Evolutionary conservation across 1,140 invertebrate species (phyloP), one percentile per base, ranked within the genome.

Genomic region (Lycorma delicatula): DNA sequence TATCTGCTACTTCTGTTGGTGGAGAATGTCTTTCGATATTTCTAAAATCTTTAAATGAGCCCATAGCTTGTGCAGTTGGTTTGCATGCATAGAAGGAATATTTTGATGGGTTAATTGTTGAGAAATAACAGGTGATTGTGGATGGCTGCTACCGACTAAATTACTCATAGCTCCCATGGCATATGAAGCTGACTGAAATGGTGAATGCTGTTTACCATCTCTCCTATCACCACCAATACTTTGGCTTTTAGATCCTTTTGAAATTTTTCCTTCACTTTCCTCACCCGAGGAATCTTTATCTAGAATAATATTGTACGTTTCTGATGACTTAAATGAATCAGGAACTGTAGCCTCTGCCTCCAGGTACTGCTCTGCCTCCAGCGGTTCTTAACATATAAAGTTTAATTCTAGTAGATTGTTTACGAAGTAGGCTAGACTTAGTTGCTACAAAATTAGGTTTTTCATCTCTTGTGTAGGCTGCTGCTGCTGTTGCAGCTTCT

Each of bases 351-450:
- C 29, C 20, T 56, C 48, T 16, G 13, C 47, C 27, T 59, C 51
- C n/a, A n/a, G n/a, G 41, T n/a, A 44, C 23, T 44, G 41, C 41
- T 44, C 41, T 44, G 7, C 41, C 41, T 20, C 41, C 41, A 18
- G 41, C 41, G 18, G 41, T 44, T 44, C 23, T 44, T 22, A 44
- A 22, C 41, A 44, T 44, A 31, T 60, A 38, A 5, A 59, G 22
- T 60, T 57, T 59, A 34, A 28, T 56, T 52, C 54, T 58, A 20
- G 54, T 59, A 0, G 60, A 54, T 29, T 54, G 50, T 27, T 61
- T 46, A 11, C 61, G 23, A 12, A 60, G 27, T 16, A 58, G 25
- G 54, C 56, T 59, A 31, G 62, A 56, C 53, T 63, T 66, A 12
- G 60, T 61, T 50, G 55, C 54, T 20, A 46, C 36, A 50, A 60